Evolutionary conservation across 2,797 vertebrate genomes (phyloP), one percentile per base, ranked within the genome.

Genomic region (Limnodromus scolopaceus): DNA sequence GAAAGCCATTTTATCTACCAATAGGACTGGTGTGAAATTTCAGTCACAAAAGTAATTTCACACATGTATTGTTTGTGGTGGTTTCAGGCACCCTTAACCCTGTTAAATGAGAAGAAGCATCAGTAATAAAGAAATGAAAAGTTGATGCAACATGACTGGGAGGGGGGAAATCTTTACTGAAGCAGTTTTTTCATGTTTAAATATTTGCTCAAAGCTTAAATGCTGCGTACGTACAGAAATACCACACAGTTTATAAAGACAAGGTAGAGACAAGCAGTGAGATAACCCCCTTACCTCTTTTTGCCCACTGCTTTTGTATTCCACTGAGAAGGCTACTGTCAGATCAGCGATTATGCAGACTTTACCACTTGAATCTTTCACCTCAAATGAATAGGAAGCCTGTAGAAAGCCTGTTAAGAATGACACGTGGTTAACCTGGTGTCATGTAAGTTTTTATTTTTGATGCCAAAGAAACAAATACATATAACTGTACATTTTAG

Each of bases 291-390:
- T 97, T 96, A 98, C 98, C 98, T 96, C 30, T 68, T 74, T 65
- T 12, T 95, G 95, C 6, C 1, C 84, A 43, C 0, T 28, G 76
- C 28, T 94, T 48, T 92, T 92, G 80, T 99, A 99, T 22, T 95
- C 95, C 95, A 98, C 98, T 77, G 91, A 95, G 97, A 99, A 98
- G 36, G 84, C 74, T 23, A 98, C 99, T 6, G 98, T 98, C 86
- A 99, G 97, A 89, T 99, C 89, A 16, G 99, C 98, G 74, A 99
- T 98, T 75, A 99, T 98, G 93, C 99, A 99, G 61, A 97, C 97
- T 14, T 96, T 97, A 23, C 98, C 98, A 71, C 97, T 98, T 48
- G 87, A 87, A 27, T 99, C 96, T 15, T 79, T 98, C 95, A 99
- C 99, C 88, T 99, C 98, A n/a, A 99, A 98, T 27, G 98, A 98